Evolutionary conservation across 2,888 invertebrate species (phyloP), one percentile per base, ranked within the genome.

Genomic region (Gymnosoma rotundatum): DNA sequence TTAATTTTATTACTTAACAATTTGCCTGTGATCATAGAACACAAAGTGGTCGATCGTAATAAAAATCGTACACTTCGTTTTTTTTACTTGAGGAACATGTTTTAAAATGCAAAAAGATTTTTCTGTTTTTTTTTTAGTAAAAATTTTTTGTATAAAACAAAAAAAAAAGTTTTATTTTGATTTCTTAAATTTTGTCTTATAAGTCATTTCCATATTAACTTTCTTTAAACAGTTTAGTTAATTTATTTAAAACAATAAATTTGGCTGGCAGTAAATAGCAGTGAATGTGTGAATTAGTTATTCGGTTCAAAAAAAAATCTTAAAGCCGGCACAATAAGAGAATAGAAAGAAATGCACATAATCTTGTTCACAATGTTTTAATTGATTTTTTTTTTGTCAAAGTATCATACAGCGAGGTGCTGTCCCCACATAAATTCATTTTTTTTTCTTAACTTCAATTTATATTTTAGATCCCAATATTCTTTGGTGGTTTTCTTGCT

Each of bases 31-130:
- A 64, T 74, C n/a, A 38, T 12, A 75, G 21, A 69, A 72, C 18
- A 60, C 67, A 52, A 45, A 32, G 12, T 42, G 60, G 20, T 2
- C 32, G 14, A 73, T 63, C 54, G 42, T 52, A 42, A 52, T 18
- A n/a, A 16, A 48, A 38, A 52, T 52, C 25, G n/a, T 50, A 42
- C 21, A 54, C 25, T 75, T 56, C 56, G 75, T 79, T 79, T 72
- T 56, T 63, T 83, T 50, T 50, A 42, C 61, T 79, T 48, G 10
- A 21, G 2, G 54, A 67, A 67, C 50, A 38, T 25, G 20, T 52
- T 64, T 72, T 25, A 75, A 79, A 79, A 80, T 66, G 56, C 70
- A 52, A 20, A n/a, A n/a, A 48, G 12, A 32, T 6, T 32, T 32
- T 32, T 32, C 9, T 9, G 2, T 42, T 42, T 42, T 42, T 42